Conservation (phyloP, 2,888 invertebrate genomes). For the Dermolepida albohirtum region DNA sequence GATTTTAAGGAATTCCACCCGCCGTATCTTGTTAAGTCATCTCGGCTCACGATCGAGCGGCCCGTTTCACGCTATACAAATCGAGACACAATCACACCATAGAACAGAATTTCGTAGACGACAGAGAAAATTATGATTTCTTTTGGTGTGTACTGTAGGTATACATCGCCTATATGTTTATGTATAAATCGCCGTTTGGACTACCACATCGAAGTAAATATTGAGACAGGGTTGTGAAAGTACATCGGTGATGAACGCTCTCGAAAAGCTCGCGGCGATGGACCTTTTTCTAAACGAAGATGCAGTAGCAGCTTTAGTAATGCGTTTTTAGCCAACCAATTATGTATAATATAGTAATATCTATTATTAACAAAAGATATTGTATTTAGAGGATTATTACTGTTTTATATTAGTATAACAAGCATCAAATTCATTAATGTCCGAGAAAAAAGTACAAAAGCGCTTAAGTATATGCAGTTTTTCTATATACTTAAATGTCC, state of each 20-base stretch:
- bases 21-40: conserved; percentile 66
- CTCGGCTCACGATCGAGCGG: conserved; percentile 60
- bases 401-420: too few species aligned
- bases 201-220: conserved; percentile 35
- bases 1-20: conserved; percentile 63
- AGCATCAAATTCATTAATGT: too few species aligned
- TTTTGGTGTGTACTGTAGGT: conserved; percentile 13
- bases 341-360: too few species aligned
- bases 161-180: background rate
- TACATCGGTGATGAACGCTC: conserved; percentile 11
- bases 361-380: too few species aligned
- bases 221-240: conserved; percentile 33
- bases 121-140: conserved; percentile 32
- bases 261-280: conserved; percentile 1
- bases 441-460: too few species aligned
- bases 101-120: conserved; percentile 23
- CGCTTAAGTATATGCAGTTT: too few species aligned
- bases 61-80: conserved; percentile 51
- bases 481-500: too few species aligned
- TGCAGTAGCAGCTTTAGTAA: too few species aligned
- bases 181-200: conserved; percentile 23
- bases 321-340: too few species aligned
- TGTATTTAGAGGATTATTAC: too few species aligned
- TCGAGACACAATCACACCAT: conserved; percentile 46
- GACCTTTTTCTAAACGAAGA: too few species aligned